Evolutionary conservation across 2,888 invertebrate species (phyloP).

Genomic region (Ypsolopha scabrella): DNA sequence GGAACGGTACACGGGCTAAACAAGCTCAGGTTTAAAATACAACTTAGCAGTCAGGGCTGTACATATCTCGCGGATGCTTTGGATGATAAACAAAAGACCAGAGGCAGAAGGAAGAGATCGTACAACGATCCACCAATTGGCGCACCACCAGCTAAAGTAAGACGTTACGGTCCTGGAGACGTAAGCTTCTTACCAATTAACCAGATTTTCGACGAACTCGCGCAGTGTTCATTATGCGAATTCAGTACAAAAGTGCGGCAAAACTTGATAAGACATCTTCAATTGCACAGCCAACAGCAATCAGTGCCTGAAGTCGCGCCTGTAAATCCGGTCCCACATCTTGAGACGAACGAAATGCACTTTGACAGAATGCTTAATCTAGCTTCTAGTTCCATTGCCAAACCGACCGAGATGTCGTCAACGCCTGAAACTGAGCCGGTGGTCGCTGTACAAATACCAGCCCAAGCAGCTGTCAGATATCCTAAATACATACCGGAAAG

Average conservation of each 20-base stretch:
- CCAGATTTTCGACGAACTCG: constrained; percentile 71
- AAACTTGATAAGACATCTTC: constrained; percentile 79
- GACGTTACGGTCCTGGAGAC: constrained; percentile 70
- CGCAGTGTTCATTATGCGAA: constrained; percentile 75
- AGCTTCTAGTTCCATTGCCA: constrained; percentile 74
- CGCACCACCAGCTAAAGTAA: constrained; percentile 19
- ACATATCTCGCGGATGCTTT: constrained; percentile 2
- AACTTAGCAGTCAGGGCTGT: neutral
- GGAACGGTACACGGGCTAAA: constrained; percentile 18
- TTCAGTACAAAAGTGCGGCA: constrained; percentile 78
- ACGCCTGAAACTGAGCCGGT: constrained; percentile 14
- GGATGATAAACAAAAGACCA: constrained; percentile 3
- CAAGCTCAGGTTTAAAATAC: neutral
- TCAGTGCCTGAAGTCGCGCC: constrained; percentile 76
- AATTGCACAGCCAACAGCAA: constrained; percentile 74
- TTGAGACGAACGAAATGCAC: constrained; percentile 82
- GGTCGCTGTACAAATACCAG: constrained; percentile 16
- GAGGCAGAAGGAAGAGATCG: neutral
- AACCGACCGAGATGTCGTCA: constrained; percentile 24
- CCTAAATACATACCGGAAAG: constrained; percentile 66
- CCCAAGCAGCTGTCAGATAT: constrained; percentile 29
- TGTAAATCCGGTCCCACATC: constrained; percentile 85
- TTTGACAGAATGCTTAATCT: constrained; percentile 89
- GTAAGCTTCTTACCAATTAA: constrained; percentile 73
- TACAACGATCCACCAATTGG: neutral